Conservation (phyloP, 1,140 invertebrate genomes). For the Drosophila arizonae region DNA sequence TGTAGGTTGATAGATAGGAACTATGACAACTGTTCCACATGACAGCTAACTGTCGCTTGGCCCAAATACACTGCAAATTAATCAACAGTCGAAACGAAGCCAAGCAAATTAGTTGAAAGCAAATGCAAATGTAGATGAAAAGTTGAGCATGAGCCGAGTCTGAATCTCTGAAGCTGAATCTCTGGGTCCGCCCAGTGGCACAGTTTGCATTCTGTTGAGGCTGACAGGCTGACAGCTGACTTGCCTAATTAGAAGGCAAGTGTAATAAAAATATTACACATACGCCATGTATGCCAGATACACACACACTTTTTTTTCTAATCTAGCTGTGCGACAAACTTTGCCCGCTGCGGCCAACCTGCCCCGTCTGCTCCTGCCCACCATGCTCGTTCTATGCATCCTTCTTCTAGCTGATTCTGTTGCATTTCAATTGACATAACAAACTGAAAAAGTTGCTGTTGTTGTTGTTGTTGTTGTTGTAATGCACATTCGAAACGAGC, state of each 20-base stretch:
- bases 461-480: slow-evolving; percentile 63
- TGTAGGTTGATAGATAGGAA: background rate
- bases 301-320: slow-evolving; percentile 46
- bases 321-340: slow-evolving; percentile 43
- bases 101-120: slow-evolving; percentile 73
- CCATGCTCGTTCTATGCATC: background rate
- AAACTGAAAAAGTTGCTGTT: slow-evolving; percentile 47
- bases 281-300: slow-evolving; percentile 64
- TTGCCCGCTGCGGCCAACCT: slow-evolving; percentile 5
- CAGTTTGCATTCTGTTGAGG: slow-evolving; percentile 38
- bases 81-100: slow-evolving; percentile 54
- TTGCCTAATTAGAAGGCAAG: slow-evolving; percentile 77
- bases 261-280: slow-evolving; percentile 81
- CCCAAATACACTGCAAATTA: slow-evolving; percentile 70
- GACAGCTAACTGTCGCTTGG: slow-evolving; percentile 43
- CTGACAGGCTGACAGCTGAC: slow-evolving; percentile 70
- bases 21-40: slow-evolving; percentile 27
- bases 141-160: background rate
- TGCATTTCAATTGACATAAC: slow-evolving; percentile 76
- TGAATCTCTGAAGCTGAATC: background rate
- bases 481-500: slow-evolving; percentile 81
- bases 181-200: slow-evolving; percentile 22
- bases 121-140: slow-evolving; percentile 43
- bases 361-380: background rate
- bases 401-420: slow-evolving; percentile 17